Evolutionary conservation across 2,113 vertebrate species (phyloP).

Genomic region (Corythaeola cristata): DNA sequence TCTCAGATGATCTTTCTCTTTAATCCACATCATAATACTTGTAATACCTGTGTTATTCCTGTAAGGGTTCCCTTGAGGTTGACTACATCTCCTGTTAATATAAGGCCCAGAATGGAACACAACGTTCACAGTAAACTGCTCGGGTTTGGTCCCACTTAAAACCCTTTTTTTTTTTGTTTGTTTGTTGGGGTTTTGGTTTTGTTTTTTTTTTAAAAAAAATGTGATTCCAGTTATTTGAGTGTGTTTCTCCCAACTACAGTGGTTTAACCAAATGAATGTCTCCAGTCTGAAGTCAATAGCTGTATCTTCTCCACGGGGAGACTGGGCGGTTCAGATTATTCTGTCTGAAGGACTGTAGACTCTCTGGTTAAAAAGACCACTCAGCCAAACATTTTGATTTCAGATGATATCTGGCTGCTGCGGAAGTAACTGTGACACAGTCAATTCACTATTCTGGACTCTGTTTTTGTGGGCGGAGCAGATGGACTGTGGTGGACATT

Average conservation of each 20-base stretch:
- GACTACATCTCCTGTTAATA: not conserved
- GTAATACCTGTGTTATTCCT: not conserved
- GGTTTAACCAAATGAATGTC: not conserved
- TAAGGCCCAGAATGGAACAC: not conserved
- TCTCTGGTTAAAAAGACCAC: not conserved
- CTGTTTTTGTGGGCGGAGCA: not conserved
- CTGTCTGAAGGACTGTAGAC: not conserved
- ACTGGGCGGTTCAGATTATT: not conserved
- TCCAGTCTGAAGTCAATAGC: not conserved
- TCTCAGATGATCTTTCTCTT: not conserved
- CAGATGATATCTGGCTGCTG: not conserved
- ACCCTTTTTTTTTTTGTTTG: not conserved
- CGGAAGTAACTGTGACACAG: not conserved
- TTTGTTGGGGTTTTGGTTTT: fast-evolving
- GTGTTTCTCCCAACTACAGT: not conserved
- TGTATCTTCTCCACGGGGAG: not conserved
- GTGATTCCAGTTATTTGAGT: not conserved
- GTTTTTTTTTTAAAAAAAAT: not conserved
- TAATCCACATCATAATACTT: not conserved
- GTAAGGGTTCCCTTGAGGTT: not conserved
- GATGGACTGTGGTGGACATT: not conserved
- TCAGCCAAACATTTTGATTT: not conserved
- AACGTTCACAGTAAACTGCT: not conserved
- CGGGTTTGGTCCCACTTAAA: not conserved
- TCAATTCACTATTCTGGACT: not conserved